These are phyloP conservation scores for Bubo bubo DNA, from an alignment of 2,113 vertebrate species.

Conservation along the genomic window DNA sequence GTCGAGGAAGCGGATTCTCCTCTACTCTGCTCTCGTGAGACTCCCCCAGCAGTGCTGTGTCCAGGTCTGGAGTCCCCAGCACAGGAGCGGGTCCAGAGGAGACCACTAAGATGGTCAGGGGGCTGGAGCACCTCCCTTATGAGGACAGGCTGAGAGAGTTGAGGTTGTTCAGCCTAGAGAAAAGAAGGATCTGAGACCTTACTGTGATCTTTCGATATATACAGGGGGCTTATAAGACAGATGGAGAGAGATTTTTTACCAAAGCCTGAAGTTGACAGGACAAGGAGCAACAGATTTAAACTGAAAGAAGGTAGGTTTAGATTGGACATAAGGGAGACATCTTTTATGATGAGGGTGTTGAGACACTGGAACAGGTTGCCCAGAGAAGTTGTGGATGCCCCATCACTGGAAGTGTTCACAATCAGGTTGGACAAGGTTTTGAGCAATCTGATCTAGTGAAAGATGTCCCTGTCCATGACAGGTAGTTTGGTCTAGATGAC, in stretches of 20 bases:
- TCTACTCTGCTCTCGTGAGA: background rate
- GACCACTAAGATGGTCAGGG: background rate
- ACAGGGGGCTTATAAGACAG: background rate
- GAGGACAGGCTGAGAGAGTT: background rate
- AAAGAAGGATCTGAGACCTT: background rate
- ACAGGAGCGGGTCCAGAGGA: background rate
- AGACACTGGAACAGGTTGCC: background rate
- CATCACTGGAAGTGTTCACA: background rate
- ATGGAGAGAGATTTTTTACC: background rate
- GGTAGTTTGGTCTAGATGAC: background rate
- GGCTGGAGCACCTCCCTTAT: background rate
- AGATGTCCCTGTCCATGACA: background rate
- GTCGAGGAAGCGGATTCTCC: background rate
- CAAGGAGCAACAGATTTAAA: background rate
- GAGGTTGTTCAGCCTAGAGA: background rate
- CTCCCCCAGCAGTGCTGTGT: no score
- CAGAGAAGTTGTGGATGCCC: background rate
- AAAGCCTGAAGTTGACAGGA: background rate
- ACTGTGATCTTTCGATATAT: background rate
- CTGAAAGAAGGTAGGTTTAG: background rate
- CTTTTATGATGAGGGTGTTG: background rate
- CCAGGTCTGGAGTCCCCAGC: background rate
- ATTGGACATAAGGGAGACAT: background rate
- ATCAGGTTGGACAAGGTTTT: background rate
- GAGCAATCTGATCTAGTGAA: background rate